These are phyloP conservation scores for Loris lydekkerianus DNA, from an alignment of 2,797 vertebrate species.

Conservation along the genomic window DNA sequence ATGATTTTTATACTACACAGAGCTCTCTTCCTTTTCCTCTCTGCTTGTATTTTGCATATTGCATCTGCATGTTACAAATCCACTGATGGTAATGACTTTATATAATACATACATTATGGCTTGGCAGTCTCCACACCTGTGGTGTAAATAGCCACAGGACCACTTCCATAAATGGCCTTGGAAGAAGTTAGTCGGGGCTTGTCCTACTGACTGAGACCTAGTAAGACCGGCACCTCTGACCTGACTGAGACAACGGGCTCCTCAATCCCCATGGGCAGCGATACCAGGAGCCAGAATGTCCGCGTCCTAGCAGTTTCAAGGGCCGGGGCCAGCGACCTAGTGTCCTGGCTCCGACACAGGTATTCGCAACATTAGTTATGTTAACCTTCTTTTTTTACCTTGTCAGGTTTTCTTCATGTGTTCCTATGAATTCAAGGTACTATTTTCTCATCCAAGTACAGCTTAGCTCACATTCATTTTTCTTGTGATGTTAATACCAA, in stretches of 20 bases:
- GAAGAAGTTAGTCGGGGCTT: too few relatives aligned
- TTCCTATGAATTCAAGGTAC: neutral
- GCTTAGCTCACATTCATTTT: neutral
- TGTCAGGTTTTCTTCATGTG: conserved; percentile 13
- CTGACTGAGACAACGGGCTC: too few relatives aligned
- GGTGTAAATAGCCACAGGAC: too few relatives aligned
- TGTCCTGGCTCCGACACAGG: too few relatives aligned
- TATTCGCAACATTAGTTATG: neutral
- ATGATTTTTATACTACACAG: neutral
- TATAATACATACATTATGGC: neutral
- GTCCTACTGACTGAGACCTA: too few relatives aligned
- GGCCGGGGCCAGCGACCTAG: too few relatives aligned
- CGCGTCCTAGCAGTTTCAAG: too few relatives aligned
- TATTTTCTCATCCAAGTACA: neutral
- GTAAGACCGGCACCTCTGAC: too few relatives aligned
- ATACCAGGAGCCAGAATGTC: too few relatives aligned
- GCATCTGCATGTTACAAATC: neutral
- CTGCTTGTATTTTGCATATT: neutral
- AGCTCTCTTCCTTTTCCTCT: neutral
- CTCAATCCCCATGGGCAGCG: too few relatives aligned
- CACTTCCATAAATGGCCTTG: too few relatives aligned
- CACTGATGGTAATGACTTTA: neutral
- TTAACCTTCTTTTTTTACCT: neutral
- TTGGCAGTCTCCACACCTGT: too few relatives aligned
- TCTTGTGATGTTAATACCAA: neutral